A percentile compares a stretch with the other conserved stretches of the same genome.
These are phyloP conservation scores for Notolabrus celidotus DNA, from an alignment of 2,797 vertebrate genomes.

Conservation along the genomic window DNA sequence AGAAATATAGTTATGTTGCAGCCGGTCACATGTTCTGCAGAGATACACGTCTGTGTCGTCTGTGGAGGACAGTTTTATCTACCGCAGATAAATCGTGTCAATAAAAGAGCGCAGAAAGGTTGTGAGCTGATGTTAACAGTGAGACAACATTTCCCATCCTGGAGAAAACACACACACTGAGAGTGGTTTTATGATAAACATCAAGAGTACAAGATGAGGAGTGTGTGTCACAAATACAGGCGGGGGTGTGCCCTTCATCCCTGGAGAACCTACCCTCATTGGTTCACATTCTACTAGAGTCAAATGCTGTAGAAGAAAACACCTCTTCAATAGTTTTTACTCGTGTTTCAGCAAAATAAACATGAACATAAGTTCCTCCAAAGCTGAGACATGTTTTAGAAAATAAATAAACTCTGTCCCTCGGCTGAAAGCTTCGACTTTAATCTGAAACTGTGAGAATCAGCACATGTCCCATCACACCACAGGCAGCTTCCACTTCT, in stretches of 20 bases:
- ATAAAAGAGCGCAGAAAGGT: background rate
- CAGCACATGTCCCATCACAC: conserved; percentile 20
- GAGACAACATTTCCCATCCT: background rate
- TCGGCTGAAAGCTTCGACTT: background rate
- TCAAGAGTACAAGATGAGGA: background rate
- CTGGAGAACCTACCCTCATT: no score
- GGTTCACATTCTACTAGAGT: no score
- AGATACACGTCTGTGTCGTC: background rate
- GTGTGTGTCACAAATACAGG: background rate
- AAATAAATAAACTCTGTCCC: background rate
- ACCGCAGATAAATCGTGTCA: no score
- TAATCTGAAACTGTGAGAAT: conserved; percentile 31
- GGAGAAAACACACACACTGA: background rate
- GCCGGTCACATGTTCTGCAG: background rate
- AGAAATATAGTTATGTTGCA: background rate
- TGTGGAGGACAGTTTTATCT: background rate
- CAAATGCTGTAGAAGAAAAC: background rate
- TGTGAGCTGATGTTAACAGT: background rate
- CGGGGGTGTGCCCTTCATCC: no score
- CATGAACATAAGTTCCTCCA: no score
- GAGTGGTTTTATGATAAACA: background rate
- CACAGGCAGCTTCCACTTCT: conserved; percentile 26
- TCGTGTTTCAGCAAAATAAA: no score
- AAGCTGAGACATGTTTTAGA: no score
- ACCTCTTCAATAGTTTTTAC: background rate